phyloP scores from a whole-genome alignment of 2,888 invertebrate genomes.

The Encarsia formosa region DNA sequence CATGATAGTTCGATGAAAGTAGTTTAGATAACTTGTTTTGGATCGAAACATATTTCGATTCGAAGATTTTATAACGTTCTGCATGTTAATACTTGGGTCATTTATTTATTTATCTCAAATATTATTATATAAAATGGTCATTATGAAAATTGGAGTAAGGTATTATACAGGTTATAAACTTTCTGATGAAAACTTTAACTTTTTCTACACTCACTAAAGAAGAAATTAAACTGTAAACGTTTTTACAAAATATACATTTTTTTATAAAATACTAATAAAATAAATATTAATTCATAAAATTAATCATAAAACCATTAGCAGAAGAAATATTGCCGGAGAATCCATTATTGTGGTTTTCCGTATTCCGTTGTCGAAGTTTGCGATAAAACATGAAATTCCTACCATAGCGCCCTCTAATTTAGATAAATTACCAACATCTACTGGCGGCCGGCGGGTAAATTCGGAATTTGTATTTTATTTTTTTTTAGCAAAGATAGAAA shows the following conservation, averaged over 20 bases:
- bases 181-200: background rate
- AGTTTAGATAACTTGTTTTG: constrained; percentile 26
- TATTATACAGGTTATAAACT: constrained; percentile 18
- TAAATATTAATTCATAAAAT: too few species aligned
- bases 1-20: constrained; percentile 18
- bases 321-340: constrained; percentile 5
- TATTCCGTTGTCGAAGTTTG: too few species aligned
- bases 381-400: background rate
- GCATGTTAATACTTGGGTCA: constrained; percentile 39
- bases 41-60: constrained; percentile 31
- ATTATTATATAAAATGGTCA: constrained; percentile 2
- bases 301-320: constrained; percentile 8
- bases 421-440: constrained; percentile 9
- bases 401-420: constrained; percentile 1
- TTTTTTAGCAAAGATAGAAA: too few species aligned
- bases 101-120: background rate
- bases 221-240: too few species aligned
- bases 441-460: too few species aligned
- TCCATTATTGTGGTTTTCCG: constrained; percentile 6
- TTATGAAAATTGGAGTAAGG: constrained; percentile 1
- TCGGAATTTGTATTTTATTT: too few species aligned
- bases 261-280: too few species aligned
- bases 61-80: constrained; percentile 35
- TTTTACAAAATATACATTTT: too few species aligned
- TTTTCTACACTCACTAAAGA: background rate